Conservation (phyloP, 2,888 invertebrate species). For the Amphiduros pacificus region DNA sequence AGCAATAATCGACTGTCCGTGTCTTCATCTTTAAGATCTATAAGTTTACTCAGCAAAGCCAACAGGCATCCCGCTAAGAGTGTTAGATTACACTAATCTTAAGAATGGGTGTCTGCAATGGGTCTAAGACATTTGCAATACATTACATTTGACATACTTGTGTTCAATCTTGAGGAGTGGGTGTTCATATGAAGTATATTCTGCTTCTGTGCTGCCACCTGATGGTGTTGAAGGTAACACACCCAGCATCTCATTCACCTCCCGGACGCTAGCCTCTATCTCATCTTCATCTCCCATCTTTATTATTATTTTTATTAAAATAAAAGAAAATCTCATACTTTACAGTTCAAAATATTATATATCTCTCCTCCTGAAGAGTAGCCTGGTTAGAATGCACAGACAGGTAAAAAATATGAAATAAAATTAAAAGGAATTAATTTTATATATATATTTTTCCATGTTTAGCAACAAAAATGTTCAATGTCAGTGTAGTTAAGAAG, state of each 20-base stretch:
- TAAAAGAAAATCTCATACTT: background rate
- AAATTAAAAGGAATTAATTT: background rate
- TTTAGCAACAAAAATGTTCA: too few species aligned
- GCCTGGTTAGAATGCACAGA: too few species aligned
- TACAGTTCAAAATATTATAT: background rate
- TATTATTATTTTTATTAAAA: background rate
- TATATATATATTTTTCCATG: too few species aligned
- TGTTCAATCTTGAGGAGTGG: slow-evolving; percentile 65
- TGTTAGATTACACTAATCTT: too few species aligned
- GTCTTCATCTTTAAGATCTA: too few species aligned
- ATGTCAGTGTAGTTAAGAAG: too few species aligned
- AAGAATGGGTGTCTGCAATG: too few species aligned
- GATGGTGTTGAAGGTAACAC: slow-evolving; percentile 48
- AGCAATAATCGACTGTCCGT: too few species aligned
- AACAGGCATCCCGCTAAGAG: too few species aligned
- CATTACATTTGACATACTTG: slow-evolving; percentile 38
- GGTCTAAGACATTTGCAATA: background rate
- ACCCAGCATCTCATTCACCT: slow-evolving; percentile 71
- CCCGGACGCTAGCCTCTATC: slow-evolving; percentile 69
- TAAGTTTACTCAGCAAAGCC: too few species aligned
- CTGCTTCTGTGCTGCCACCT: background rate
- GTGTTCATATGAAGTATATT: slow-evolving; percentile 41
- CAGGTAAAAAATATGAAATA: background rate
- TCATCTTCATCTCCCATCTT: slow-evolving; percentile 65
- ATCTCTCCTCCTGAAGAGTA: too few species aligned